Evolutionary conservation across 35 echinoderm and acorn worm genomes (phyloP), one percentile per base, ranked within the genome.

Genomic region (Anneissia japonica): DNA sequence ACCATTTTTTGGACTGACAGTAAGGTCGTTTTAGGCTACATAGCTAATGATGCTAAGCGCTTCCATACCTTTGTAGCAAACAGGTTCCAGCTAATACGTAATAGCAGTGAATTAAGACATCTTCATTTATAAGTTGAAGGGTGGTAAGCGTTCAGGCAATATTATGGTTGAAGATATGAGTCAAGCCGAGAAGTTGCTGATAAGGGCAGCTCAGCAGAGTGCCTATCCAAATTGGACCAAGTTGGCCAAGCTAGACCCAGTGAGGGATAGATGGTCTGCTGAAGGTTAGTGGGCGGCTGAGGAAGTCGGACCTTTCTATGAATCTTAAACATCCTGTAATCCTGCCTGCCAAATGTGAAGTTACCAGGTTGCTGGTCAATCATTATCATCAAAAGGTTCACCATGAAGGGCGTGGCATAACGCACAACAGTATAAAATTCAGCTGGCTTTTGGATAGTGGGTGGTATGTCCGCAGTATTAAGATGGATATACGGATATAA

Each of bases 1-100:
- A 89, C 30, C 37, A 91, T 37, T 94, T n/a, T 90, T 39, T 87
- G 84, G 88, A 90, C 84, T 11, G 88, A 94, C 51, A 87, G 88
- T 34, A 81, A 94, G 74, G 93, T 94, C 0, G 81, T 94, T 0
- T 56, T 90, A 30, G 93, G 88, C 26, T 94, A 94, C 51, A 84
- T 90, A 23, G 40, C 37, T 37, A 94, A 94, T 80, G 85, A 90
- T 11, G 64, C 83, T 17, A 72, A 76, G 23, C 23, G 80, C 0
- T 90, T 94, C 37, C 85, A 94, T 72, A 85, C 90, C 14, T 94
- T 84, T 75, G 85, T 94, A 9, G 88, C 84, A 0, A 94, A 94
- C 30, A 30, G 88, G 30, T 75, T 90, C 0, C 87, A 89, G 26
- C 76, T 77, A 29, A 93, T 93, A 10, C 56, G 81, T 73, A 14